Conservation (phyloP, 2,113 vertebrate genomes). For the Menidia beryllina region DNA sequence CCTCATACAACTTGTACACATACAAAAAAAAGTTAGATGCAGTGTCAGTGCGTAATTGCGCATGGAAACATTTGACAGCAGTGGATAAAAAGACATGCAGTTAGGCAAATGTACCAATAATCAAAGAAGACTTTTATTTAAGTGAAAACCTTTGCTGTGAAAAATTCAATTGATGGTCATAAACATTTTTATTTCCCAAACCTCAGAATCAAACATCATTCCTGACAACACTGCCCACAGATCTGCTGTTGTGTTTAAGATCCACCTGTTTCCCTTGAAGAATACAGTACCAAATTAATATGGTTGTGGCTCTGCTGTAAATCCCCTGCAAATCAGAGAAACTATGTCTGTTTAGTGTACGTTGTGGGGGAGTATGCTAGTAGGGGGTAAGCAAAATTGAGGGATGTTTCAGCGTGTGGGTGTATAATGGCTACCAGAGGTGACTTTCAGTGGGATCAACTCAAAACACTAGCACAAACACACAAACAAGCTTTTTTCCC, state of each 20-base stretch:
- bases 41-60: slow-evolving; percentile 25
- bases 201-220: slow-evolving; percentile 22
- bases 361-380: slow-evolving; percentile 70
- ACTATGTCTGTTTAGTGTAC: slow-evolving; percentile 59
- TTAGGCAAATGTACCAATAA: slow-evolving; percentile 9
- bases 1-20: slow-evolving; percentile 32
- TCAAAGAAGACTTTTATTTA: slow-evolving; percentile 32
- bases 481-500: slow-evolving; percentile 59
- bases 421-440: slow-evolving; percentile 77
- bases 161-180: slow-evolving; percentile 32
- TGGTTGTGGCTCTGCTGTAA: slow-evolving; percentile 39
- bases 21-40: slow-evolving; percentile 43
- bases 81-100: neutral
- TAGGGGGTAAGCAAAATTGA: slow-evolving; percentile 70
- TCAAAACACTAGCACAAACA: slow-evolving; percentile 65
- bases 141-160: neutral
- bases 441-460: slow-evolving; percentile 78
- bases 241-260: slow-evolving; percentile 61
- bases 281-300: slow-evolving; percentile 49
- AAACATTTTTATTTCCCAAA: slow-evolving; percentile 50
- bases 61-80: neutral
- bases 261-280: slow-evolving; percentile 55
- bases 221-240: slow-evolving; percentile 7
- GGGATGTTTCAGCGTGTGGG: slow-evolving; percentile 71
- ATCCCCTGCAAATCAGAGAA: slow-evolving; percentile 69